Base-by-base conservation (phyloP, 2,888 invertebrate species). In the Eristalis pertinax region DNA sequence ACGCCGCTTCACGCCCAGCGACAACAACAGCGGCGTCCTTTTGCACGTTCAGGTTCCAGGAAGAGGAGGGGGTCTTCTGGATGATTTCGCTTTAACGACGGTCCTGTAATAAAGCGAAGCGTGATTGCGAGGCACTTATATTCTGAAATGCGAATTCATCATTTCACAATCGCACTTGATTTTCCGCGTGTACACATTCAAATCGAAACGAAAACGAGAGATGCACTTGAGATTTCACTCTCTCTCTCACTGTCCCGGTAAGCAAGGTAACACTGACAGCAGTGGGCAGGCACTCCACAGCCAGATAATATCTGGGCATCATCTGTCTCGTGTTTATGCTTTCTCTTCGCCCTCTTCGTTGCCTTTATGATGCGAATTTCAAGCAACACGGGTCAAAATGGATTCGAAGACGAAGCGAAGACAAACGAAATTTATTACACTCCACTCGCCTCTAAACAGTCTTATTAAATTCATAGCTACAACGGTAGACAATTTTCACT, bases 381-480 rank as follows among this genome's bases (percentile, higher is more conserved):
- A 32, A 65, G 62, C 26, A 68, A 56, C 58, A 41, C 64, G 62
- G 76, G 81, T 85, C 81, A 76, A 68, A 32, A 76, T 64, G 58
- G 58, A 43, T 68, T 75, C 50, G 41, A 67, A 43, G 84, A 50
- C 64, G 76, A 26, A 4, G 50, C 58, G 77, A 82, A 35, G 76
- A 74, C 85, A 78, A 74, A 73, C 69, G 24, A 76, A 86, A 82
- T 82, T 85, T 85, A 85, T 85, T 77, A 77, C 64, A 72, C 76
- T 72, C 62, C 77, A 74, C 77, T 26, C 26, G 8, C 32, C 77
- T 78, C 77, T 50, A 65, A 82, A 73, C 74, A 82, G 68, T 78
- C 77, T 82, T 86, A 82, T 82, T 82, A 86, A 86, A 86, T 86
- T 86, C 85, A 78, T 78, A 67, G 80, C 63, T 63, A 63, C 64